phyloP scores from a whole-genome alignment of 2,888 invertebrate species.

The Chromoteleia sp. region DNA sequence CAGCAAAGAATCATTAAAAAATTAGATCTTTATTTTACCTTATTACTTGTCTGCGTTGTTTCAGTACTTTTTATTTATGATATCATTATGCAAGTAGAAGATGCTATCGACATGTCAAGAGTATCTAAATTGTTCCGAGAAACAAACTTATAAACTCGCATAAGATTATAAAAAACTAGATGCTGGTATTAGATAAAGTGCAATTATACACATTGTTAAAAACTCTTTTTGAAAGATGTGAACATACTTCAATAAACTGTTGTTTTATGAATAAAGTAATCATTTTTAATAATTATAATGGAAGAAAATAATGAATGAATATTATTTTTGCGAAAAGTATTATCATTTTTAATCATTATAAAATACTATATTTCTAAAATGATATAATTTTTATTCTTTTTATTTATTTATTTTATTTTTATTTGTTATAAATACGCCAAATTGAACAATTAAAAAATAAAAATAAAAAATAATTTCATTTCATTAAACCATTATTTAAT shows the following conservation, averaged over 20 bases:
- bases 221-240: background rate
- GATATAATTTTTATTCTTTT: background rate
- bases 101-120: conserved; percentile 37
- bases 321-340: no score
- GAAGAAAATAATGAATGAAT: no score
- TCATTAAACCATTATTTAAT: background rate
- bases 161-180: conserved; percentile 21
- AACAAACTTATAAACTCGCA: conserved; percentile 13
- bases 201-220: conserved; percentile 19
- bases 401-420: no score
- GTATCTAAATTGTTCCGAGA: conserved; percentile 43
- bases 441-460: conserved; percentile 1
- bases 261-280: no score
- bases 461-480: background rate
- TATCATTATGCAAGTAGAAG: conserved; percentile 37
- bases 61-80: conserved; percentile 26
- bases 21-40: conserved; percentile 27
- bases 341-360: no score
- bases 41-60: background rate
- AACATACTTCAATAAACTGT: background rate
- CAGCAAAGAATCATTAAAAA: conserved; percentile 14
- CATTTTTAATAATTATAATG: no score
- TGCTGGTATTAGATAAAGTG: conserved; percentile 27
- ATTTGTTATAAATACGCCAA: no score
- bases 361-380: no score